Evolutionary conservation across 1,140 invertebrate species (phyloP).

Genomic region (Mylabris phalerata): DNA sequence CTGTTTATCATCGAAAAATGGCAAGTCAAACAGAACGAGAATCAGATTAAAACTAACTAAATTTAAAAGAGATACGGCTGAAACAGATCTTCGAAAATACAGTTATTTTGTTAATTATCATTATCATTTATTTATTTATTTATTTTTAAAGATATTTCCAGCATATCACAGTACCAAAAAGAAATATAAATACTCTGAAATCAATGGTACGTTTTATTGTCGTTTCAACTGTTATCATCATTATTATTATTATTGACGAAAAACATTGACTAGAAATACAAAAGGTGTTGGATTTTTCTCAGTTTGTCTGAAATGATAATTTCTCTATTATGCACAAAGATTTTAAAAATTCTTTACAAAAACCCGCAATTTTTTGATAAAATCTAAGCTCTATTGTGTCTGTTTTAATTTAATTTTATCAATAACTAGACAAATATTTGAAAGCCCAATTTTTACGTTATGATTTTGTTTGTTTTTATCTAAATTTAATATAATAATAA

Average conservation of each 20-base stretch:
- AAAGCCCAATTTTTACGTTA: slow-evolving; percentile 30
- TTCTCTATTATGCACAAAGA: background rate
- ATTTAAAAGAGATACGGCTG: background rate
- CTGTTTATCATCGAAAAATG: slow-evolving; percentile 3
- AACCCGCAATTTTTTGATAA: slow-evolving; percentile 14
- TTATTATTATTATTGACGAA: background rate
- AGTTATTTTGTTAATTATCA: background rate
- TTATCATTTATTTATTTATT: background rate
- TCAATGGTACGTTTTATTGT: slow-evolving; percentile 26
- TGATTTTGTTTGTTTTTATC: slow-evolving; percentile 4
- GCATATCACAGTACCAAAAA: slow-evolving; percentile 27
- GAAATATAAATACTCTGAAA: slow-evolving; percentile 16
- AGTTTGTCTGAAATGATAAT: slow-evolving; percentile 3
- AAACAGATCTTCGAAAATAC: background rate
- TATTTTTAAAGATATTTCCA: slow-evolving; percentile 5
- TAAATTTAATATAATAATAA: background rate
- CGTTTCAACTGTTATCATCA: slow-evolving; percentile 17
- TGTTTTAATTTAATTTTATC: background rate
- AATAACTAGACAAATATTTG: slow-evolving; percentile 28
- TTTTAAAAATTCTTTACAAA: slow-evolving; percentile 3
- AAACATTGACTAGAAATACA: slow-evolving; percentile 26
- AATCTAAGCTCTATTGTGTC: slow-evolving; percentile 14
- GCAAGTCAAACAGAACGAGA: slow-evolving; percentile 1
- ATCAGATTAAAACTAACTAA: background rate
- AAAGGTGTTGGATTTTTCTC: slow-evolving; percentile 3